Conservation (phyloP, 2,888 invertebrate genomes). For the Philhelius pedissequus region DNA sequence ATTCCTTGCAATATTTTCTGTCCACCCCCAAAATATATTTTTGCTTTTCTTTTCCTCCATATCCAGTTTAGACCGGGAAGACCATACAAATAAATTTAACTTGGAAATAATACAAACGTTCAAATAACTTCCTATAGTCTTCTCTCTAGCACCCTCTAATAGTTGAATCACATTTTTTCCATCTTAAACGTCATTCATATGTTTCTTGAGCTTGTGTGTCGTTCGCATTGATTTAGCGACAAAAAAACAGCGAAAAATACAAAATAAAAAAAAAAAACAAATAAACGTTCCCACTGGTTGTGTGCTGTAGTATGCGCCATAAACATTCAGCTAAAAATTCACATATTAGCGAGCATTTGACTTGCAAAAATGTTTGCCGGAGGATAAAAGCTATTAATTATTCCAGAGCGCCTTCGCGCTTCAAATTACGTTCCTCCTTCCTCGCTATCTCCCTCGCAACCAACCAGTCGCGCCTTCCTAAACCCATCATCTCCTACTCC, state of each 20-base stretch:
- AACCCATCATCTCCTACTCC: neutral
- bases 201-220: neutral
- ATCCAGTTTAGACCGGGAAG: neutral
- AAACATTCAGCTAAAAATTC: conserved; percentile 34
- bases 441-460: neutral
- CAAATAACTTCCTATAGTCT: neutral
- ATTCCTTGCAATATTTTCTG: too few relatives aligned
- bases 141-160: neutral
- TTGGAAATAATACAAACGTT: neutral
- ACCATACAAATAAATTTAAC: neutral
- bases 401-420: conserved; percentile 32
- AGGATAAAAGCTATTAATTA: conserved; percentile 63
- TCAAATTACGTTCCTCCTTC: neutral
- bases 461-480: neutral
- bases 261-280: neutral
- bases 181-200: conserved; percentile 10
- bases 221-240: neutral
- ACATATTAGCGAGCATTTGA: conserved; percentile 61
- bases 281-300: conserved; percentile 1
- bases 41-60: neutral
- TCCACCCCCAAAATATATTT: too few relatives aligned
- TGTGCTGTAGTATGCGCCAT: neutral
- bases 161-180: neutral
- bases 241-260: neutral
- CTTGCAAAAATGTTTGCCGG: conserved; percentile 49